Base-by-base conservation (phyloP, 1,140 invertebrate genomes). In the Papilio dardanus region DNA sequence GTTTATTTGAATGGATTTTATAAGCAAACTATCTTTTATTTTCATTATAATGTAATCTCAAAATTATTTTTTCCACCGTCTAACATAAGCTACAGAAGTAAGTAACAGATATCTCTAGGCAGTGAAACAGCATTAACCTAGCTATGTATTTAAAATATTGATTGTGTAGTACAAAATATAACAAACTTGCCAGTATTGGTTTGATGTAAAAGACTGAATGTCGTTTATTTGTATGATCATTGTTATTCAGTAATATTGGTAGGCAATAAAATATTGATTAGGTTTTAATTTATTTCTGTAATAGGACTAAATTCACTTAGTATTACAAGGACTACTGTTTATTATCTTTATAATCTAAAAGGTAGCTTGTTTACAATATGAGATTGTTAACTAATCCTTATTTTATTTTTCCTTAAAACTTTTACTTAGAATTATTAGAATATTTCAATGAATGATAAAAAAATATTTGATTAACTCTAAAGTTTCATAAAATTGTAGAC, bases 131-230 rank as follows among this genome's bases (percentile, higher is more conserved):
- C 86, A 86, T 74, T 89, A 80, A 84, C 74, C 81, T 84, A 85
- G 79, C n/a, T n/a, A n/a, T n/a, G 79, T 80, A 86, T 86, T 83
- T 85, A 82, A 80, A 86, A 84, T 82, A 78, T 90, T 86, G 82
- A 88, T 88, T 89, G 86, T 85, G 92, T 90, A 93, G 92, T 93
- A 93, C 92, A 93, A 93, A 93, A 88, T 90, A 80, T 86, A 89
- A 91, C 86, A 91, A 92, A 92, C 90, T 93, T 93, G 92, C 92
- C 92, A 93, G 92, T 93, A 93, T 93, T 93, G 92, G 92, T 91
- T 92, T 90, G 85, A 91, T 91, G 82, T 90, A 91, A 90, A 92
- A 93, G 92, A 93, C 92, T 93, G 92, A 93, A 89, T 89, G 90
- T 93, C 92, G 85, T 91, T 86, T 90, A 88, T 84, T 79, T 83